These are phyloP conservation scores for Bradypodion pumilum DNA, from an alignment of 2,797 vertebrate genomes.

Conservation along the genomic window DNA sequence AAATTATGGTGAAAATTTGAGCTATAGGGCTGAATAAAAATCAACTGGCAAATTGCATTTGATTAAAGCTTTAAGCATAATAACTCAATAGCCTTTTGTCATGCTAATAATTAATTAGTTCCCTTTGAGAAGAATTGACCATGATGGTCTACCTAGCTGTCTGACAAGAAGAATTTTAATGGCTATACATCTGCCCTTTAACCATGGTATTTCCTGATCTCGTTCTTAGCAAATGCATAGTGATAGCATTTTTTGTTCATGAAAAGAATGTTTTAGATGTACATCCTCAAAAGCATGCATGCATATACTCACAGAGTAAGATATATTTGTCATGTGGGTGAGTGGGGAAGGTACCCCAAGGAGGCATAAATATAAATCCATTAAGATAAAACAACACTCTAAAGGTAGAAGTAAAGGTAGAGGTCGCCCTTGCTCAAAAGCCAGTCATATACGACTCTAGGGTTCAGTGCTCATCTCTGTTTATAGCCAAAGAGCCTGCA, in stretches of 20 bases:
- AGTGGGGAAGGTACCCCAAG: slow-evolving; percentile 17
- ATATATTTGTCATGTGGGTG: slow-evolving; percentile 4
- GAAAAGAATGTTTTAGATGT: background rate
- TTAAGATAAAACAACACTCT: background rate
- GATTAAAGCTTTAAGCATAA: slow-evolving; percentile 53
- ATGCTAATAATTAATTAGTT: slow-evolving; percentile 45
- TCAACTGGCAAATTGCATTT: slow-evolving; percentile 46
- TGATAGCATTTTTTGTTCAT: background rate
- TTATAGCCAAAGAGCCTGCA: too few species aligned
- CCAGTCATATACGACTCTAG: too few species aligned
- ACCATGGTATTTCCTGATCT: background rate
- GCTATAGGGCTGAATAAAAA: slow-evolving; percentile 44
- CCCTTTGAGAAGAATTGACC: background rate
- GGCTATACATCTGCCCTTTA: background rate
- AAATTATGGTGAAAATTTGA: slow-evolving; percentile 46
- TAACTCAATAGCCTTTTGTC: slow-evolving; percentile 49
- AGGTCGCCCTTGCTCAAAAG: too few species aligned
- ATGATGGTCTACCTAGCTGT: background rate
- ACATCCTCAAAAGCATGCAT: slow-evolving; percentile 2
- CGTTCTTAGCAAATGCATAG: background rate
- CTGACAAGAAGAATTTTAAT: background rate
- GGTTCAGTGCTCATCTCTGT: too few species aligned
- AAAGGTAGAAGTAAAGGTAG: background rate
- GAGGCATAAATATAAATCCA: slow-evolving; percentile 13
- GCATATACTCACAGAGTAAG: background rate